phyloP scores from a whole-genome alignment of 2,888 invertebrate species.

The Cyclophora punctaria region DNA sequence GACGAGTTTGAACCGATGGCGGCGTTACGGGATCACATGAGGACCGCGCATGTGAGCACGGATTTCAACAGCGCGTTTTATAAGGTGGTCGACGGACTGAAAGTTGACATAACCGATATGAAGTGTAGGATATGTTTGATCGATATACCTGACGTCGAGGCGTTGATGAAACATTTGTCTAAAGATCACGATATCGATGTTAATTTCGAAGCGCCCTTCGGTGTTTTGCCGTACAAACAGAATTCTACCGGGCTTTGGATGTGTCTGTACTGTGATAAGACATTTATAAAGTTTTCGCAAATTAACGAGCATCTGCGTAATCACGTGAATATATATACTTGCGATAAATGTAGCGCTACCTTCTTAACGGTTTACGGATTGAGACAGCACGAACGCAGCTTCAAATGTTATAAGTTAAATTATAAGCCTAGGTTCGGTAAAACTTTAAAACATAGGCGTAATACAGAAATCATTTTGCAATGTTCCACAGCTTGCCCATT shows the following conservation, averaged over 20 bases:
- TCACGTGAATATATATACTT: slow-evolving; percentile 61
- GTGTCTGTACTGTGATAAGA: slow-evolving; percentile 61
- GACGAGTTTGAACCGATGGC: slow-evolving; percentile 63
- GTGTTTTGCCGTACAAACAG: slow-evolving; percentile 60
- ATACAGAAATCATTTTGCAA: slow-evolving; percentile 62
- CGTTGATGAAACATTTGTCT: slow-evolving; percentile 55
- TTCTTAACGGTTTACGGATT: slow-evolving; percentile 60
- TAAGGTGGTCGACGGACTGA: slow-evolving; percentile 59
- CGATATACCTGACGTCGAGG: slow-evolving; percentile 46
- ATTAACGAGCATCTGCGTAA: slow-evolving; percentile 59
- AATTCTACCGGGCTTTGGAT: slow-evolving; percentile 52
- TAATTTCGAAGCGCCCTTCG: slow-evolving; percentile 59
- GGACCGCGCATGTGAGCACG: slow-evolving; percentile 46
- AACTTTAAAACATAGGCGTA: slow-evolving; percentile 56
- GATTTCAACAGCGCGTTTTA: slow-evolving; percentile 65
- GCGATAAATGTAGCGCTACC: slow-evolving; percentile 62
- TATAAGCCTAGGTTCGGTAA: slow-evolving; percentile 64
- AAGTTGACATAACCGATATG: slow-evolving; percentile 59
- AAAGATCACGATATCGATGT: slow-evolving; percentile 49
- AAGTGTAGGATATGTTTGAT: slow-evolving; percentile 53
- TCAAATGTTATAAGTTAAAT: slow-evolving; percentile 58
- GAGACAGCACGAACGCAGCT: slow-evolving; percentile 57
- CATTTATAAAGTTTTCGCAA: slow-evolving; percentile 56
- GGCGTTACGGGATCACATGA: slow-evolving; percentile 53
- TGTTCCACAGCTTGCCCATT: slow-evolving; percentile 65